A percentile compares a stretch with the other conserved stretches of the same genome.
Evolutionary conservation across 2,113 vertebrate species (phyloP).

Genomic region (Alaudala cheleensis): DNA sequence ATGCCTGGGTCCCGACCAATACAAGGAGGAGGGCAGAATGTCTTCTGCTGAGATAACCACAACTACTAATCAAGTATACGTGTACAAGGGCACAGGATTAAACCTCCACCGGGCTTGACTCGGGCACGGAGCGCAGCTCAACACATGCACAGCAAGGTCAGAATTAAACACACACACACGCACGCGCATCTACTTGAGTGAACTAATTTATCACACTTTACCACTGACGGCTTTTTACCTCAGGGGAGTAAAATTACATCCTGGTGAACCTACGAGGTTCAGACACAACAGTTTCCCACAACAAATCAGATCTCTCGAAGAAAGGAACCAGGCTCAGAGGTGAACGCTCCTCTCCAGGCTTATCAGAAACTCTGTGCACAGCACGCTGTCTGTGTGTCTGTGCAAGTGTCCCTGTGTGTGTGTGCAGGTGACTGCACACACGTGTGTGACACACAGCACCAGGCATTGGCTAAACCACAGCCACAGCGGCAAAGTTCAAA

Average conservation of each 20-base stretch:
- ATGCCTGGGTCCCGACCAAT: constrained; percentile 87
- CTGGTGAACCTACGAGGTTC: constrained; percentile 59
- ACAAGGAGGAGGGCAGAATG: constrained; percentile 84
- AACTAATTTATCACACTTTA: constrained; percentile 83
- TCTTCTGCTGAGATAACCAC: constrained; percentile 93
- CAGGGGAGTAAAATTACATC: constrained; percentile 76
- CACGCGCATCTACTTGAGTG: constrained; percentile 64
- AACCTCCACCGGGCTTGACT: constrained; percentile 86
- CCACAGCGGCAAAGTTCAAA: not conserved
- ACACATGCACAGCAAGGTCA: constrained; percentile 75
- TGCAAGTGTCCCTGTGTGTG: not conserved
- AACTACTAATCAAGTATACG: constrained; percentile 93
- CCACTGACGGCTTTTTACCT: constrained; percentile 76
- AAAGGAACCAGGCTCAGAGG: not conserved
- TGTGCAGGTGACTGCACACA: accelerated
- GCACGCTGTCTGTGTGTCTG: accelerated
- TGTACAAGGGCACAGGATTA: constrained; percentile 91
- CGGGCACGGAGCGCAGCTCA: constrained; percentile 78
- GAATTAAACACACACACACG: constrained; percentile 68
- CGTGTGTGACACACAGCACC: not conserved
- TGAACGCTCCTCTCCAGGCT: not conserved
- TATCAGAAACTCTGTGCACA: not conserved
- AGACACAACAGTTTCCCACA: constrained; percentile 59
- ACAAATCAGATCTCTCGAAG: constrained; percentile 35
- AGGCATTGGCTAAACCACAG: not conserved